phyloP scores from a whole-genome alignment of 2,888 invertebrate genomes.

The Cephus sareptanus region DNA sequence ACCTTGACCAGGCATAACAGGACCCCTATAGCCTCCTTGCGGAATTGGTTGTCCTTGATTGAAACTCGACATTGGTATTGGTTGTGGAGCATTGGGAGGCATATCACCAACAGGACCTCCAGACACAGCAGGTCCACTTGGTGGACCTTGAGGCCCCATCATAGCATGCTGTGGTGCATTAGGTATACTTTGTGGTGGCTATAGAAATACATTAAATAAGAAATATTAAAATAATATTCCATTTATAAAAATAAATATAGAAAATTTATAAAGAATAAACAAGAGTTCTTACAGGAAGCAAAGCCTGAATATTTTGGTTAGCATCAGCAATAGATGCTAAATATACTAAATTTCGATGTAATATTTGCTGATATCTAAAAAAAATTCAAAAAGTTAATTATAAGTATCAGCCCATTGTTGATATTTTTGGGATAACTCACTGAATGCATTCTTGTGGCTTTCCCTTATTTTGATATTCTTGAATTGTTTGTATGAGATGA shows the following conservation, averaged over 20 bases:
- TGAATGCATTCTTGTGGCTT: constrained; percentile 93
- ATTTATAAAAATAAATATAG: neutral
- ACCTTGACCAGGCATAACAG: constrained; percentile 70
- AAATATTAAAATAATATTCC: neutral
- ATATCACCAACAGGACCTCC: constrained; percentile 59
- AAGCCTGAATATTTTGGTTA: constrained; percentile 89
- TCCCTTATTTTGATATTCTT: constrained; percentile 96
- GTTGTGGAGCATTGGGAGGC: constrained; percentile 61
- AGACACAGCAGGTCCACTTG: constrained; percentile 59
- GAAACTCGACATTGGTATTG: constrained; percentile 60
- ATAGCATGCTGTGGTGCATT: constrained; percentile 65
- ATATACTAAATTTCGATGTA: constrained; percentile 96
- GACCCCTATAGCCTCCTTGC: constrained; percentile 69
- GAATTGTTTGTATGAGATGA: constrained; percentile 95
- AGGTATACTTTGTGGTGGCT: constrained; percentile 72
- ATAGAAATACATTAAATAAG: constrained; percentile 28
- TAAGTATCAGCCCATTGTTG: neutral
- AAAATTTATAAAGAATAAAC: neutral
- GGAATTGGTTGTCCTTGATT: constrained; percentile 63
- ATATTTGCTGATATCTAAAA: constrained; percentile 84
- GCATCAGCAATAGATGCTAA: constrained; percentile 97
- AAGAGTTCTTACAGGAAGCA: constrained; percentile 81
- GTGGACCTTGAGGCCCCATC: constrained; percentile 64
- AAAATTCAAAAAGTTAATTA: neutral
- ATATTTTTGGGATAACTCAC: constrained; percentile 66